Base-by-base conservation (phyloP, 1,140 invertebrate genomes). In the Ceratina calcarata region DNA sequence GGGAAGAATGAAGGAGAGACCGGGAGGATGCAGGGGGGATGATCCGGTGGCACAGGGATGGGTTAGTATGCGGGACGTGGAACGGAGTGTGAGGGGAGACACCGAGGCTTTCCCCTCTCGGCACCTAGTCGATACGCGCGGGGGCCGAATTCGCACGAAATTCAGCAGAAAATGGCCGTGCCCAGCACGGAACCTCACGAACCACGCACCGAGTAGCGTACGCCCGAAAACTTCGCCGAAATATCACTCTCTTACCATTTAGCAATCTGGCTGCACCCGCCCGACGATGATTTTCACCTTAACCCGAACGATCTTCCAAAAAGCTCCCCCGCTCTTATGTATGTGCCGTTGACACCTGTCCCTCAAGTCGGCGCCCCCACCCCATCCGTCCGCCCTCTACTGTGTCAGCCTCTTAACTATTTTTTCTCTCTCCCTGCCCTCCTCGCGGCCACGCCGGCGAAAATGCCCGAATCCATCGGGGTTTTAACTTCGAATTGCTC, bases 351-450 rank as follows among this genome's bases (percentile, higher is more conserved):
- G 91, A 92, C 91, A 92, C 91, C 91, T 92, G 91, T 92, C 91
- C 86, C 88, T 90, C 89, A 90, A 91, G 89, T 90, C 88, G 86
- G 85, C 77, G 83, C 89, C 91, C 91, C 90, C 91, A 91, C 90
- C 91, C 91, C 89, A 91, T 83, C 81, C 88, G 87, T 91, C 87
- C 86, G 91, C 91, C 91, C 91, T 92, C 91, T 91, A 90, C 90
- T 90, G 89, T 91, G 82, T 87, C 90, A 88, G 90, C 87, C 91
- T 91, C 91, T 91, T 91, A 91, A 91, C 91, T 92, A 91, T 92
- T 91, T 92, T 92, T 92, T 92, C 91, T 91, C 90, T 88, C 88
- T 80, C 80, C 87, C 86, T 81, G 81, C 66, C 86, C 85, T 82
- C 71, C 76, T 37, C 77, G 73, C 74, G 55, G 60, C 80, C 85